Percentiles rank a stretch among this genome's conserved stretches.
Conservation (phyloP, 2,113 vertebrate species). For the Megalops atlanticus region DNA sequence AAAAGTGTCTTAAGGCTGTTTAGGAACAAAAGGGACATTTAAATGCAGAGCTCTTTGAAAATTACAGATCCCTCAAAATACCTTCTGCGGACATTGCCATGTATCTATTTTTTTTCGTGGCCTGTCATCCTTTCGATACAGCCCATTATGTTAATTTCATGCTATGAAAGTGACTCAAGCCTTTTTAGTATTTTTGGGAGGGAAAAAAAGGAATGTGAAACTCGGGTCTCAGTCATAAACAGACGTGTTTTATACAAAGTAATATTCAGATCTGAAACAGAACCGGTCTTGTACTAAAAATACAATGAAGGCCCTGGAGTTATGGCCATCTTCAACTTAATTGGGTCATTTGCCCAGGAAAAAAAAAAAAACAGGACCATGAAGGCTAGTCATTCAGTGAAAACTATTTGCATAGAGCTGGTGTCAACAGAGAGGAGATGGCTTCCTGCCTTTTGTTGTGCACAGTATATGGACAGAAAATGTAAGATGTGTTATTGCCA, state of each 20-base stretch:
- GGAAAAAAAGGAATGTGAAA: conserved; percentile 71
- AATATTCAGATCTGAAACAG: conserved; percentile 82
- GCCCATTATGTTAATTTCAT: conserved; percentile 91
- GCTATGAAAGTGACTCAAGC: conserved; percentile 84
- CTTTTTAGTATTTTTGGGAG: conserved; percentile 67
- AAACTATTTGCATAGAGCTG: conserved; percentile 86
- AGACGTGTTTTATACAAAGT: conserved; percentile 79
- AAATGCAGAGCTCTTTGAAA: conserved; percentile 93
- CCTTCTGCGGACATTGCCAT: conserved; percentile 84
- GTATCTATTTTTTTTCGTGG: conserved; percentile 56
- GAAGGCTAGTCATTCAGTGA: conserved; percentile 83
- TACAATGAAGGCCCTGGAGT: conserved; percentile 82
- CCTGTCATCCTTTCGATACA: conserved; percentile 83
- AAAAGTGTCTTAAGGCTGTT: conserved; percentile 95
- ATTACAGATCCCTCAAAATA: conserved; percentile 94
- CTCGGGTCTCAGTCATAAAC: conserved; percentile 77
- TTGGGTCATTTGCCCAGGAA: conserved; percentile 78
- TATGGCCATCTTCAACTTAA: conserved; percentile 85
- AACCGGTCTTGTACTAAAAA: conserved; percentile 86
- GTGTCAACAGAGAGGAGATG: conserved; percentile 81
- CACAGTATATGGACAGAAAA: conserved; percentile 83
- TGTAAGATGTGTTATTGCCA: conserved; percentile 79
- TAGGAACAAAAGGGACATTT: conserved; percentile 97
- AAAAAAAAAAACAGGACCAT: conserved; percentile 75
- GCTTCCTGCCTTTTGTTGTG: conserved; percentile 86